Conservation (phyloP, 2,113 vertebrate species). For the Blennius ocellaris region DNA sequence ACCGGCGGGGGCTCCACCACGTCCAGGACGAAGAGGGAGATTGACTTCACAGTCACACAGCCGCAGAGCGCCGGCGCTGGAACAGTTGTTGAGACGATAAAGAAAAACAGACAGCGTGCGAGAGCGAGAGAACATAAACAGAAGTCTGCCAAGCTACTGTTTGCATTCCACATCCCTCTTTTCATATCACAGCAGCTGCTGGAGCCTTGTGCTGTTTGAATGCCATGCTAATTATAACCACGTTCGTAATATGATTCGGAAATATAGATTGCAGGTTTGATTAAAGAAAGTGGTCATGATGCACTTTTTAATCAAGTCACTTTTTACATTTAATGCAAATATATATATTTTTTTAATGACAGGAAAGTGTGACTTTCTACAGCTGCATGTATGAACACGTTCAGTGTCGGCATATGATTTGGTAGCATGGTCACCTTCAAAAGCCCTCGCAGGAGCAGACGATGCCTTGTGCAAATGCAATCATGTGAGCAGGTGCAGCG, state of each 20-base stretch:
- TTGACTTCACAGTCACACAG: conserved; percentile 44
- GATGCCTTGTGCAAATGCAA: not conserved
- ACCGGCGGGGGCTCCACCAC: conserved; percentile 56
- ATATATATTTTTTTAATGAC: not conserved
- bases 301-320: no score
- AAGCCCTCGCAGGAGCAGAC: not conserved
- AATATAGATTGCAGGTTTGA: no score
- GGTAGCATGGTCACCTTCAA: not conserved
- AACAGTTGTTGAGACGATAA: conserved; percentile 74
- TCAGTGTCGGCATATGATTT: not conserved
- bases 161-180: conserved; percentile 67
- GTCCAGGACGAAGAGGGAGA: conserved; percentile 57
- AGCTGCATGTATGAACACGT: not conserved
- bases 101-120: conserved; percentile 55
- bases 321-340: no score
- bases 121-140: conserved; percentile 68
- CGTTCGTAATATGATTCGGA: conserved; percentile 16
- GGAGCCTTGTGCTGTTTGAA: conserved; percentile 30
- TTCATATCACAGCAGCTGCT: conserved; percentile 48
- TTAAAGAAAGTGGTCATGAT: no score
- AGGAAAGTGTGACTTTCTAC: not conserved
- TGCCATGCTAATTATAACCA: conserved; percentile 30
- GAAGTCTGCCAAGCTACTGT: conserved; percentile 71
- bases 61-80: conserved; percentile 41
- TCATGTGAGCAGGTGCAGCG: not conserved